Base-by-base conservation (phyloP, 2,797 vertebrate species). In the Eulemur albifrons region DNA sequence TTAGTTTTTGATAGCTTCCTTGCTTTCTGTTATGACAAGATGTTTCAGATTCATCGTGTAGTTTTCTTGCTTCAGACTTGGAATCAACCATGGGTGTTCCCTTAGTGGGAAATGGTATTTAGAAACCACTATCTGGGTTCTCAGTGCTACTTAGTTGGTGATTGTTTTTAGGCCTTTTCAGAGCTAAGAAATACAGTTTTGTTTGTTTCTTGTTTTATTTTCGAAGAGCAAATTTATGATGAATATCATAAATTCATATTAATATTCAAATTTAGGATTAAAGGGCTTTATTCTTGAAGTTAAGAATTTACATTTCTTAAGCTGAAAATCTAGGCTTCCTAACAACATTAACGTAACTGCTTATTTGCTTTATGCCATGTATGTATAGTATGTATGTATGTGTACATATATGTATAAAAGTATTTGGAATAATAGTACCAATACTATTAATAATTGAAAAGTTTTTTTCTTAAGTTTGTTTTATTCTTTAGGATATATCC, bases 221-320 rank as follows among this genome's bases (percentile, higher is more conserved):
- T 95, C 81, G 9, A 70, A 92, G 52, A 94, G 79, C 70, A 95
- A 96, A 45, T 73, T 40, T 40, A 40, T 40, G 40, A 40, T 40
- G 40, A 40, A 40, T 5, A 70, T 45, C 32, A 21, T 45, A 14
- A 77, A 77, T 84, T 95, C 32, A 21, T 88, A n/a, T 80, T 85
- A 70, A 57, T 92, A 83, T 23, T 94, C 7, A 90, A 83, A 40
- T 30, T 90, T 83, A 61, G n/a, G 21, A 75, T 92, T 96, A 85
- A 90, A 76, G 32, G 38, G 5, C 35, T 93, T 94, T 89, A 17
- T 20, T 69, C 20, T 72, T 83, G 27, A 91, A 79, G 6, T 61
- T 63, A 76, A 89, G 20, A 63, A 85, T 92, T 87, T 97, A 35
- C 7, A 54, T 92, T 48, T 94, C 63, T 92, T 82, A 45, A 88